Evolutionary conservation across 2,113 vertebrate species (phyloP), one percentile per base, ranked within the genome.

Genomic region (Menidia beryllina): DNA sequence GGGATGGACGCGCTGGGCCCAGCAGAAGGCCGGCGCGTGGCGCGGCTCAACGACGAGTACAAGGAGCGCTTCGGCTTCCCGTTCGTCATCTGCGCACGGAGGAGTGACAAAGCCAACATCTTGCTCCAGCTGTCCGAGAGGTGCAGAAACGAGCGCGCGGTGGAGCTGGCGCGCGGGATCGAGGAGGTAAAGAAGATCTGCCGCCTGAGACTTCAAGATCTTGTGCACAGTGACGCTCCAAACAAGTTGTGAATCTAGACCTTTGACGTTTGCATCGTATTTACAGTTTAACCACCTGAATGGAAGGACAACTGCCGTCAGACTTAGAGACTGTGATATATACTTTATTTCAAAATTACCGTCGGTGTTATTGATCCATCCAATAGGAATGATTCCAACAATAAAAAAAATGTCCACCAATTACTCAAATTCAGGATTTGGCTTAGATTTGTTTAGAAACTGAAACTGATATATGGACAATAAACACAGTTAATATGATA

Each of bases 101-200:
- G 92, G 81, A 89, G 83, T 78, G 77, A 92, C 82, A 92, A 82
- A 43, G 74, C 56, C 0, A 72, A 67, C 0, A 92, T 95, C 39
- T 48, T 87, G 4, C 69, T 10, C 0, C 90, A 93, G 81, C 89
- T 95, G 59, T 50, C 38, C 7, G 85, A 81, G 77, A 90, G 95
- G 1, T 80, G 93, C 9, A 57, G 0, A 0, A 80, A 92, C 49
- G 70, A 81, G 45, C 83, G 51, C 0, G 57, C 62, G 1, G 69
- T 30, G 49, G 95, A 97, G 84, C 88, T 91, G 51, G 76, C 56
- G 43, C 75, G 76, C 2, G 93, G 92, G 17, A 85, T 95, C 50
- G 89, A 81, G 23, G 94, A 96, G 78, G 94, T 95, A 78, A 94
- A 94, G 83, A 95, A 94, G 82, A 95, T 96, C 54, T 86, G 92